Base-by-base conservation (phyloP, 1,140 invertebrate genomes). In the Cydia pomonella region DNA sequence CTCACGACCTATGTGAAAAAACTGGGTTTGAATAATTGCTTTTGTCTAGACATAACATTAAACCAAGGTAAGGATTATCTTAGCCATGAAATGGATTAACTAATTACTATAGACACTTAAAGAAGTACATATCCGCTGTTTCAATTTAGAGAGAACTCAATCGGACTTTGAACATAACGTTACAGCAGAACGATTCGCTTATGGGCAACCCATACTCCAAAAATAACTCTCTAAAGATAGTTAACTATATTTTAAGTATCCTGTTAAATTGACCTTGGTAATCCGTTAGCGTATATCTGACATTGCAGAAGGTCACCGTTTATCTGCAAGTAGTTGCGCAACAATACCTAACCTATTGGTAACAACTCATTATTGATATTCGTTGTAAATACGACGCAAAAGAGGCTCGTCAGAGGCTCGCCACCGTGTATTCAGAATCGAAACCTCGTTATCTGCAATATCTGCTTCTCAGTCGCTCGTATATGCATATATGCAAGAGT, bases 221-320 rank as follows among this genome's bases (percentile, higher is more conserved):
- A 59, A 59, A 23, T 59, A 59, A 18, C 53, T 50, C 5, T 59
- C 53, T 23, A 59, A 59, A 59, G 53, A 59, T 59, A 59, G 18
- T 59, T 3, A 59, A 59, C 53, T 12, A 59, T 10, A 18, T 50
- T 12, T n/a, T 23, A 59, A 23, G 1, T 77, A 79, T 85, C 81
- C 78, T 79, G 78, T 80, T 81, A 81, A 78, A 77, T 59, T 29
- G 79, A 77, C 84, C 84, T 87, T 87, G 82, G 73, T 82, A 73
- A 64, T 77, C 76, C 79, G 79, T 82, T 85, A 82, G 78, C 64
- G 64, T 69, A 41, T 69, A 29, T 33, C 64, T 69, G 64, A 69
- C 64, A 38, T 69, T 69, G 64, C 16, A 33, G 64, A 69, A 69
- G 64, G 64, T 69, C 64, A 69, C 64, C 64, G 64, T 38, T 69